Evolutionary conservation across 2,113 vertebrate genomes (phyloP).

Genomic region (Colaptes auratus): DNA sequence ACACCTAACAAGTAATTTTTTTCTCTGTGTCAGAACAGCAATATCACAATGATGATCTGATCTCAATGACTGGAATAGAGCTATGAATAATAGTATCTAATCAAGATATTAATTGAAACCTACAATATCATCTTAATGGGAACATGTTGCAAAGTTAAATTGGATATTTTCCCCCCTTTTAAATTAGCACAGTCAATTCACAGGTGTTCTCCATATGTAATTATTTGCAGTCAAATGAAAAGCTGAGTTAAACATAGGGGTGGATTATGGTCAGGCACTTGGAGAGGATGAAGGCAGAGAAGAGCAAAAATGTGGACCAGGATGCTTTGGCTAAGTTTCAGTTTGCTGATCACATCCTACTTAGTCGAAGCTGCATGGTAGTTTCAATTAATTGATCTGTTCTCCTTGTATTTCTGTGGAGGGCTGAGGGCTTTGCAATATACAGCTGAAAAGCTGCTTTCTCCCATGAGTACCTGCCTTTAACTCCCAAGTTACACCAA

Average conservation of each 20-base stretch:
- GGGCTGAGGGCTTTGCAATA: not conserved
- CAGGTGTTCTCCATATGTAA: slow-evolving; percentile 55
- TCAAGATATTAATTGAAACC: slow-evolving; percentile 68
- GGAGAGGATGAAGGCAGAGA: not conserved
- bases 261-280: not conserved
- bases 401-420: slow-evolving; percentile 15
- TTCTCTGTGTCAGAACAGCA: slow-evolving; percentile 7
- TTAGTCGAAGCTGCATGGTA: slow-evolving; percentile 22
- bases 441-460: slow-evolving; percentile 18
- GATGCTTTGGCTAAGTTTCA: slow-evolving; percentile 32
- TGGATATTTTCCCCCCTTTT: slow-evolving; percentile 12
- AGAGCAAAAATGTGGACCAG: slow-evolving; percentile 1
- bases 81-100: slow-evolving; percentile 43
- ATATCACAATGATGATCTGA: not conserved
- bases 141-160: slow-evolving; percentile 37
- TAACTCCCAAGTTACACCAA: not conserved
- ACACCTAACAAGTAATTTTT: not conserved
- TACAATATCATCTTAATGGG: slow-evolving; percentile 49
- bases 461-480: not conserved
- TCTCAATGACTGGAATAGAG: not conserved
- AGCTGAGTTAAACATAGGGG: not conserved
- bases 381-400: slow-evolving; percentile 22
- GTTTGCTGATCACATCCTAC: slow-evolving; percentile 12
- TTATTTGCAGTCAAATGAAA: slow-evolving; percentile 45
- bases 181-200: slow-evolving; percentile 61